Evolutionary conservation across 1,140 invertebrate genomes (phyloP).

Genomic region (Harpegnathos saltator): DNA sequence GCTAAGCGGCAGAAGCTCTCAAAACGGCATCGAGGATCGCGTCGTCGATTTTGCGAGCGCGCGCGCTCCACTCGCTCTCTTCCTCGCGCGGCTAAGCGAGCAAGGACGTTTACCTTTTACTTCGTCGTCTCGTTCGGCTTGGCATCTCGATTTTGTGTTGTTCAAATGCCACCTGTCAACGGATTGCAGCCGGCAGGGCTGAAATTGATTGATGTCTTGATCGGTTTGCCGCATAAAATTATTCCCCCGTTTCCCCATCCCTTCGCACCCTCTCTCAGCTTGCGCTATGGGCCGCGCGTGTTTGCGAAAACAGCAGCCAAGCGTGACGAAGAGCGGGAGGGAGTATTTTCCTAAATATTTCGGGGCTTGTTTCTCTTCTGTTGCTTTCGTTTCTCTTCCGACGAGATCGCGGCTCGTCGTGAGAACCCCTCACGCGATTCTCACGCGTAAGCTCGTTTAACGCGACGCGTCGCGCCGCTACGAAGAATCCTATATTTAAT

Average conservation of each 20-base stretch:
- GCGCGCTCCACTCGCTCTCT: not conserved
- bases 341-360: not conserved
- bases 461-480: constrained; percentile 13
- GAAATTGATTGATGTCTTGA: not conserved
- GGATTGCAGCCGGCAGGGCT: no score
- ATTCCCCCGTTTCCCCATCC: no score
- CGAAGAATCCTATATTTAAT: constrained; percentile 59
- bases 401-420: not conserved
- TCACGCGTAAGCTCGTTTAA: constrained; percentile 64
- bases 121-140: not conserved
- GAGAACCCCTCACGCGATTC: constrained; percentile 64
- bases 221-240: no score
- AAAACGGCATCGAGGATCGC: not conserved
- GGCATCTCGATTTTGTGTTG: no score
- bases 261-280: no score
- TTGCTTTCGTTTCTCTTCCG: no score
- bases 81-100: not conserved
- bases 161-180: no score
- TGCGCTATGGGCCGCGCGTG: no score
- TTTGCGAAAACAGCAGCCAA: no score
- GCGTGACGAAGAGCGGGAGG: no score
- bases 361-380: not conserved
- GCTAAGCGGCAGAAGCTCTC: constrained; percentile 64
- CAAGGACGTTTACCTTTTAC: not conserved
- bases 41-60: not conserved